Evolutionary conservation across 2,113 vertebrate genomes (phyloP).

Genomic region (Vireo altiloquus): DNA sequence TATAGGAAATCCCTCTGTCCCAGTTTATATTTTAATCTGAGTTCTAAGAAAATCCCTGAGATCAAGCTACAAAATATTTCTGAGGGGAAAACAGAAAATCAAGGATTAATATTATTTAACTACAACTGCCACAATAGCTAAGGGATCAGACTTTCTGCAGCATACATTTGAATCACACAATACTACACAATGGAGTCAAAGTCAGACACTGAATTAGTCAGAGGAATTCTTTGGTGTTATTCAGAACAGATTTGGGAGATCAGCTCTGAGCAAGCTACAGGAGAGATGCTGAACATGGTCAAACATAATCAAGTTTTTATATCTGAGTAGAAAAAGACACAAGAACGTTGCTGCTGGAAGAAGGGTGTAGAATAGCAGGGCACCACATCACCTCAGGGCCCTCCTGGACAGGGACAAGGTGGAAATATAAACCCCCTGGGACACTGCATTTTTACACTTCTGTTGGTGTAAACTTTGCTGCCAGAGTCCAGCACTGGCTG

Average conservation of each 20-base stretch:
- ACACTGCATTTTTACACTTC: background rate
- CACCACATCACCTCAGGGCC: background rate
- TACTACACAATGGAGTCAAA: background rate
- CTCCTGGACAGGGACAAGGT: background rate
- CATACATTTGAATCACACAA: background rate
- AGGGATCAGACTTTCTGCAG: background rate
- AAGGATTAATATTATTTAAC: background rate
- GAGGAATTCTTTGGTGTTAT: background rate
- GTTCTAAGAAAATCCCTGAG: background rate
- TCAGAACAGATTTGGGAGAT: background rate
- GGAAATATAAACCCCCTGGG: background rate
- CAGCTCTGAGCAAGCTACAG: background rate
- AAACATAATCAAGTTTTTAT: background rate
- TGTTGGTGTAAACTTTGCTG: rapidly evolving
- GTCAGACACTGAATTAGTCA: background rate
- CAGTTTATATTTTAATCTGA: slow-evolving; percentile 7
- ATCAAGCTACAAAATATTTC: slow-evolving; percentile 10
- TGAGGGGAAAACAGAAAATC: background rate
- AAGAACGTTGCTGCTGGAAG: background rate
- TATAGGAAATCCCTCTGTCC: background rate
- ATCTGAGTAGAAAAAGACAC: background rate
- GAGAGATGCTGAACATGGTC: background rate
- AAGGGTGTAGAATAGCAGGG: background rate
- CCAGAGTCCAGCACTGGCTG: background rate
- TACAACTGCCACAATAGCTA: background rate